Evolutionary conservation across 2,113 vertebrate genomes (phyloP).

Genomic region (Microcebus ravelobensis): DNA sequence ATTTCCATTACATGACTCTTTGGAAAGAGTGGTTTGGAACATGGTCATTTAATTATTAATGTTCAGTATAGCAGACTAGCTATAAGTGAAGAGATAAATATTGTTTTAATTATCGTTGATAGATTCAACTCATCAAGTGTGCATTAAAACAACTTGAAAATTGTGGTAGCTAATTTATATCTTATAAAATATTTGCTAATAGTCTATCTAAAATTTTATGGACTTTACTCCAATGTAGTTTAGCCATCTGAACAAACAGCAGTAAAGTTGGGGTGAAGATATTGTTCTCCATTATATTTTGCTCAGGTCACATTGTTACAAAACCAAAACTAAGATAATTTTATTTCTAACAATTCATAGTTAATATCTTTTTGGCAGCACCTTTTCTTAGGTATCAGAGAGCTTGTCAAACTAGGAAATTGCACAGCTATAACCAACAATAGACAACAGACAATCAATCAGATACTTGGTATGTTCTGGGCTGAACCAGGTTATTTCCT

Average conservation of each 20-base stretch:
- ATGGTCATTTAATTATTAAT: neutral
- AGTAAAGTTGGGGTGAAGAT: neutral
- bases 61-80: neutral
- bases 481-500: neutral
- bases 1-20: neutral
- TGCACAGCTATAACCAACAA: neutral
- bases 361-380: neutral
- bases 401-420: neutral
- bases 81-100: neutral
- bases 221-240: neutral
- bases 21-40: neutral
- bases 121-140: neutral
- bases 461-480: neutral
- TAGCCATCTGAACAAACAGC: neutral
- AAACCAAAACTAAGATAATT: neutral
- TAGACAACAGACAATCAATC: neutral
- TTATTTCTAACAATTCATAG: neutral
- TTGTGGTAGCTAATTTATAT: neutral
- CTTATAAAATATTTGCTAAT: neutral
- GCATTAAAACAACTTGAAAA: neutral
- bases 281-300: neutral
- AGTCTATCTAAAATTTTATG: neutral
- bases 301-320: neutral
- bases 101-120: neutral
- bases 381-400: neutral